Percentiles rank a stretch among this genome's conserved stretches.
Conservation (phyloP, 1,140 invertebrate genomes). For the Drosophila varians region DNA sequence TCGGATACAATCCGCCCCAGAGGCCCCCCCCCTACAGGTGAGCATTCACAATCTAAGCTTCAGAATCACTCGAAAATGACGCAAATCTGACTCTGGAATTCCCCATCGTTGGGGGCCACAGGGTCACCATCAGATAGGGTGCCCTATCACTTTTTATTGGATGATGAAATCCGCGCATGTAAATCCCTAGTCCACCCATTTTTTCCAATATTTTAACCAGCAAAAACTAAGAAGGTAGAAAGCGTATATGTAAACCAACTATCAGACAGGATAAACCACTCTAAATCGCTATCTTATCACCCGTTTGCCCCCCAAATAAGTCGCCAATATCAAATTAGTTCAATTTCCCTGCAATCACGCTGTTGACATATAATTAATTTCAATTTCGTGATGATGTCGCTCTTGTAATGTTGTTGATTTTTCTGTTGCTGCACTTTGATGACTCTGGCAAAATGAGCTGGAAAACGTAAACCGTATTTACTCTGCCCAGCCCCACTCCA, state of each 20-base stretch:
- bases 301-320: slow-evolving; percentile 4
- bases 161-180: too few species aligned
- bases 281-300: slow-evolving; percentile 20
- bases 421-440: slow-evolving; percentile 29
- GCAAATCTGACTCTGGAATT: slow-evolving; percentile 3
- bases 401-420: slow-evolving; percentile 33
- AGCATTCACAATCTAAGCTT: slow-evolving; percentile 15
- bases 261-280: slow-evolving; percentile 38
- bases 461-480: slow-evolving; percentile 41
- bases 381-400: slow-evolving; percentile 44
- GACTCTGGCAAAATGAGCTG: slow-evolving; percentile 37
- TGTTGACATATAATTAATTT: slow-evolving; percentile 64
- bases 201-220: neutral
- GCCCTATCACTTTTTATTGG: too few species aligned
- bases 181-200: too few species aligned
- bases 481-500: slow-evolving; percentile 1
- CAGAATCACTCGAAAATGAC: neutral
- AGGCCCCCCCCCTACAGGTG: slow-evolving; percentile 50
- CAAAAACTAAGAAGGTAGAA: too few species aligned
- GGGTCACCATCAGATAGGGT: neutral
- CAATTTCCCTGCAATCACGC: slow-evolving; percentile 43
- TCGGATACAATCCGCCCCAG: slow-evolving; percentile 40
- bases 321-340: slow-evolving; percentile 36
- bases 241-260: slow-evolving; percentile 6
- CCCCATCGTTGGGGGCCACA: neutral